These are phyloP conservation scores for Typhlichthys subterraneus DNA, from an alignment of 2,797 vertebrate genomes.

Conservation along the genomic window DNA sequence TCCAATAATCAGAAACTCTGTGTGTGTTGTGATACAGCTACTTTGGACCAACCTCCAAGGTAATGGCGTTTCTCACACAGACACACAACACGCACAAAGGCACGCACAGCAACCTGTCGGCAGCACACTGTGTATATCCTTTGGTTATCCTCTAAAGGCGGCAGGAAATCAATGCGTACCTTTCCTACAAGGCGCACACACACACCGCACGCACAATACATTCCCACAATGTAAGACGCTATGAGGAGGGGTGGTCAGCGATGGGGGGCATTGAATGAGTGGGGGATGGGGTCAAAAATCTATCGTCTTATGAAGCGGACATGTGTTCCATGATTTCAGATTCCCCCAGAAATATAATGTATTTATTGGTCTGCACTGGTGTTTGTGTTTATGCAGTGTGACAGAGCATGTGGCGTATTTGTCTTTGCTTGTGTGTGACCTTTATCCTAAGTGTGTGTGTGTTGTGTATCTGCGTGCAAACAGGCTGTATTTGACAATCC, in stretches of 20 bases:
- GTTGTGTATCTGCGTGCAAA: neutral
- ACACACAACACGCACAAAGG: constrained; percentile 7
- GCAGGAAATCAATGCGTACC: constrained; percentile 64
- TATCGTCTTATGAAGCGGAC: too few relatives aligned
- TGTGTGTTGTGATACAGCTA: too few relatives aligned
- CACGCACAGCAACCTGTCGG: constrained; percentile 21
- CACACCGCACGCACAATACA: constrained; percentile 18
- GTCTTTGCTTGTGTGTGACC: too few relatives aligned
- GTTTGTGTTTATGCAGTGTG: too few relatives aligned
- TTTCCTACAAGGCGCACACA: constrained; percentile 60
- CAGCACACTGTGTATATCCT: constrained; percentile 38
- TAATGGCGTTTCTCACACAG: neutral
- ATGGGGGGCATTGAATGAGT: too few relatives aligned
- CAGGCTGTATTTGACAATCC: too few relatives aligned
- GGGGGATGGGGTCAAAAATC: neutral
- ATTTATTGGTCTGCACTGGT: too few relatives aligned
- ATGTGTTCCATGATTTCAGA: too few relatives aligned
- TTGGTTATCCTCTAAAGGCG: constrained; percentile 59
- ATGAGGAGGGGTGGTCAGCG: neutral
- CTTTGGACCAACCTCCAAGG: too few relatives aligned
- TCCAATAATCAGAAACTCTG: too few relatives aligned
- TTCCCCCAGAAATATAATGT: too few relatives aligned
- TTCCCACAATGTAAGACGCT: constrained; percentile 56
- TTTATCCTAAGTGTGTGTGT: neutral
- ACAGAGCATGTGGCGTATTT: too few relatives aligned